These are phyloP conservation scores for Tholera decimalis DNA, from an alignment of 2,888 invertebrate species.

Conservation along the genomic window DNA sequence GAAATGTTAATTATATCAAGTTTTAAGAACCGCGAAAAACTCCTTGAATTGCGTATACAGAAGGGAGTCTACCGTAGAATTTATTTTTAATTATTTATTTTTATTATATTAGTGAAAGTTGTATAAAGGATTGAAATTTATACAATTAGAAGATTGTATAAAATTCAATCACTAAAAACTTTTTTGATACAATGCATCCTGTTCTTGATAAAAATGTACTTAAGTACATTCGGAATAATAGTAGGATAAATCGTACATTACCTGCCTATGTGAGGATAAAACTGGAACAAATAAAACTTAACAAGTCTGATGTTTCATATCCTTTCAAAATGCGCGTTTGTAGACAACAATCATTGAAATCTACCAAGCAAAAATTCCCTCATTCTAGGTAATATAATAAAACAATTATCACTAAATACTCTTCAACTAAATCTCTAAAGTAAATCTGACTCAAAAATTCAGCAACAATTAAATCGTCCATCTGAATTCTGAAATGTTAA, in stretches of 20 bases:
- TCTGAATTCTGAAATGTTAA: slow-evolving; percentile 68
- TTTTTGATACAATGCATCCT: too few relatives aligned
- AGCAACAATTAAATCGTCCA: slow-evolving; percentile 64
- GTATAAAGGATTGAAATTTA: neutral
- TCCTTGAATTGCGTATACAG: slow-evolving; percentile 32
- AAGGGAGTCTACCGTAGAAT: neutral
- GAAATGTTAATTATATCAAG: slow-evolving; percentile 79
- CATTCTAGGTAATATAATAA: neutral
- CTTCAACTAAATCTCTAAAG: slow-evolving; percentile 18
- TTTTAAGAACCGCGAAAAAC: slow-evolving; percentile 67
- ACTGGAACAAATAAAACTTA: too few relatives aligned
- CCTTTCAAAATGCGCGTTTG: too few relatives aligned
- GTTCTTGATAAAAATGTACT: too few relatives aligned
- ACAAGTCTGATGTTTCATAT: too few relatives aligned
- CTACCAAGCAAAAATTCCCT: neutral
- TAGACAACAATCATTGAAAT: neutral
- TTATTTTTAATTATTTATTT: slow-evolving; percentile 1
- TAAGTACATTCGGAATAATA: too few relatives aligned
- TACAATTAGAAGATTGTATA: neutral
- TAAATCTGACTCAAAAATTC: slow-evolving; percentile 43
- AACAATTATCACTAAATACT: slow-evolving; percentile 17
- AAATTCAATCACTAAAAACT: too few relatives aligned
- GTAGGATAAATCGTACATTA: too few relatives aligned
- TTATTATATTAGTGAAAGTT: neutral
- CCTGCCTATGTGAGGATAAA: too few relatives aligned